phyloP scores from a whole-genome alignment of 2,888 invertebrate species.

The Digitonthophagus gazella region DNA sequence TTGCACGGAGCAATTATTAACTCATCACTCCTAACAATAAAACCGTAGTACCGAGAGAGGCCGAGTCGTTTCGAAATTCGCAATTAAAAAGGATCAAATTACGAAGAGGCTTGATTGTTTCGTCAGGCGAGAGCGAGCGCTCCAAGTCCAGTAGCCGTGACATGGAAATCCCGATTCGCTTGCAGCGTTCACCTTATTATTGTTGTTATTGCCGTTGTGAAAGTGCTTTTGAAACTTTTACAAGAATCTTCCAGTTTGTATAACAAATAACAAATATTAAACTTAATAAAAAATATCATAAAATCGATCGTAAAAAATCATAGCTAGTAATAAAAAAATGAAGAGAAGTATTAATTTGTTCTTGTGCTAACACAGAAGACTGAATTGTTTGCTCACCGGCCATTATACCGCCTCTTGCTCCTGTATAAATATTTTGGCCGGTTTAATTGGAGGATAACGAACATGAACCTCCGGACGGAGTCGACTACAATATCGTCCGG shows the following conservation, averaged over 20 bases:
- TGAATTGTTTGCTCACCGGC: background rate
- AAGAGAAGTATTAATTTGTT: background rate
- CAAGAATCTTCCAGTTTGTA: background rate
- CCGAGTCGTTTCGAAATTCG: constrained; percentile 13
- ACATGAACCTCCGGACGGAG: background rate
- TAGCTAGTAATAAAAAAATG: background rate
- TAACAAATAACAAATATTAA: too few species aligned
- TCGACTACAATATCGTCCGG: background rate
- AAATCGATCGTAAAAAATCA: too few species aligned
- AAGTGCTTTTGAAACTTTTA: constrained; percentile 2
- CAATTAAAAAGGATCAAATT: constrained; percentile 16
- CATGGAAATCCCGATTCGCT: constrained; percentile 16
- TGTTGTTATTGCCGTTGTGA: constrained; percentile 8
- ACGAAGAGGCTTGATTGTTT: constrained; percentile 13
- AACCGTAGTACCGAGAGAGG: background rate
- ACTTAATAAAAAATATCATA: too few species aligned
- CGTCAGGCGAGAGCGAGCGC: constrained; percentile 8
- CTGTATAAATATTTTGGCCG: background rate
- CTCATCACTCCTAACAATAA: constrained; percentile 15
- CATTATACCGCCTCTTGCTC: background rate
- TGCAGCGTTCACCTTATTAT: constrained; percentile 4
- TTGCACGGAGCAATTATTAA: constrained; percentile 14
- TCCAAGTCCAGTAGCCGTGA: constrained; percentile 13
- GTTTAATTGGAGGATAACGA: background rate
- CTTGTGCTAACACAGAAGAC: background rate